Conservation (phyloP, 2,888 invertebrate species). For the Gerosis bhagava region DNA sequence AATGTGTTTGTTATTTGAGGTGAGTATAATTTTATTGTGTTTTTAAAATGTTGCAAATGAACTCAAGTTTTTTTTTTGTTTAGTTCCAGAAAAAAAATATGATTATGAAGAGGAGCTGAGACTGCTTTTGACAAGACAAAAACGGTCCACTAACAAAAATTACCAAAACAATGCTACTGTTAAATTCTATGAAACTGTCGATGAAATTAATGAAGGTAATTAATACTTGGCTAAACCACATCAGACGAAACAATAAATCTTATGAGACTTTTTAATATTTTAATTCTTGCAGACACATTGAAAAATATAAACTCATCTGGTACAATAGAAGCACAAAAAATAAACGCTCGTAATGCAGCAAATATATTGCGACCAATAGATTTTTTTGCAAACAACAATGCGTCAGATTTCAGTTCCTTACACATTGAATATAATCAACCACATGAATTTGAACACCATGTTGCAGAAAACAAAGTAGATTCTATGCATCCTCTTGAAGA, state of each 20-base stretch:
- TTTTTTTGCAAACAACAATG: constrained; percentile 38
- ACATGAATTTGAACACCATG: constrained; percentile 48
- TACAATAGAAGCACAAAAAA: constrained; percentile 53
- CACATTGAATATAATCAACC: constrained; percentile 59
- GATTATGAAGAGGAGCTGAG: constrained; percentile 11
- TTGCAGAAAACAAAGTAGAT: constrained; percentile 65
- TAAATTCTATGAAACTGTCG: constrained; percentile 52
- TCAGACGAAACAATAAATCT: no score
- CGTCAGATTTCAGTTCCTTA: constrained; percentile 42
- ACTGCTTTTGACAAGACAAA: constrained; percentile 36
- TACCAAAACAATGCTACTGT: constrained; percentile 50
- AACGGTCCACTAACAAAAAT: constrained; percentile 50
- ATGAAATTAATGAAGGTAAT: constrained; percentile 67
- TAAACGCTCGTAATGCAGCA: constrained; percentile 37
- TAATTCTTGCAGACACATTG: constrained; percentile 51
- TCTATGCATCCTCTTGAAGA: constrained; percentile 42
- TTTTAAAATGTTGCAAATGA: no score
- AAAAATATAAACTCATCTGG: constrained; percentile 52
- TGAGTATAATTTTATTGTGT: no score
- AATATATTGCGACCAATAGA: constrained; percentile 46
- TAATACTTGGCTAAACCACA: no score
- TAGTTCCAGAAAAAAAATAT: constrained; percentile 14
- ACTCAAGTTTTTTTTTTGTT: no score
- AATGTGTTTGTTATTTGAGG: no score
- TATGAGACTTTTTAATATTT: no score